Evolutionary conservation across 2,113 vertebrate genomes (phyloP), one percentile per base, ranked within the genome.

Genomic region (Capreolus pygargus): DNA sequence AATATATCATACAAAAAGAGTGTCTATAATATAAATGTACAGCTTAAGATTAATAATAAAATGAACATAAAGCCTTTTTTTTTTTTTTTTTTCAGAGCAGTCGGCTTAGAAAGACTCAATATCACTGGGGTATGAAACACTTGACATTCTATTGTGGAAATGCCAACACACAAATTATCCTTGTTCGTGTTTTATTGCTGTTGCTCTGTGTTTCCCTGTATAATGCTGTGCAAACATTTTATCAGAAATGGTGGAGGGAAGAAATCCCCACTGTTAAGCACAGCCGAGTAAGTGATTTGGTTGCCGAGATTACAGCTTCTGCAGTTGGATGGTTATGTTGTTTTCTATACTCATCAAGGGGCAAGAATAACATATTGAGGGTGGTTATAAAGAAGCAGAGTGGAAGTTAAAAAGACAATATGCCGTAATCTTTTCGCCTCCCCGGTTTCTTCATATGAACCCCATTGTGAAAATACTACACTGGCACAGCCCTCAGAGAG

Each of bases 121-220:
- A 83, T 91, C 86, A 64, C 67, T 11, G n/a, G 70, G 23, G 78
- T 47, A 84, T 97, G 97, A 98, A 98, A 97, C 97, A 95, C 97
- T 97, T 98, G 97, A 97, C 97, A 95, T 95, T 91, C 93, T 95
- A n/a, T 94, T 97, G 96, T 97, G 78, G 94, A 95, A 97, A 97
- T 97, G 97, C 93, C 91, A 97, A 97, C 95, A 95, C 92, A 97
- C 93, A 98, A 97, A 98, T 97, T 97, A 97, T 93, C 96, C 95
- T 93, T 90, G 67, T 95, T 97, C 91, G 0, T 67, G 88, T 96
- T 97, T 97, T 83, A 91, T 94, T 91, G 94, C 95, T 15, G 4
- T 28, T 58, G 89, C 91, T 92, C 91, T 88, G 0, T 89, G 76
- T 89, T 97, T 64, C 88, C 91, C 60, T 45, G 27, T 54, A 43